Evolutionary conservation across 2,888 invertebrate genomes (phyloP), one percentile per base, ranked within the genome.

Genomic region (Drosophila aldrichi): DNA sequence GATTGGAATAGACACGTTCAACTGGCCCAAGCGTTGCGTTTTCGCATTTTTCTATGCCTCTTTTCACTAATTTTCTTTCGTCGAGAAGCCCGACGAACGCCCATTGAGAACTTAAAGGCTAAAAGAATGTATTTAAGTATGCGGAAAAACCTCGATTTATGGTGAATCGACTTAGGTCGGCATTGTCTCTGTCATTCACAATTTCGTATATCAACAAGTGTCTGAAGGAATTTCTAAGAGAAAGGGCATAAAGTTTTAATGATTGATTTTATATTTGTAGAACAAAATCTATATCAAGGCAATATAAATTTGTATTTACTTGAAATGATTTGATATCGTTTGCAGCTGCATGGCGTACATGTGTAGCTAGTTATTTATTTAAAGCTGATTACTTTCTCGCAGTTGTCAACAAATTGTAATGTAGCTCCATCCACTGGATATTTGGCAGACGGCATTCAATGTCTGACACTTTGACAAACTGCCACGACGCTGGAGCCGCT

Each of bases 391-490:
- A 82, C 77, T 77, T 73, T 70, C 64, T 55, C 67, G 69, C 43
- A 68, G 71, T 75, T 86, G 87, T 72, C 81, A 80, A 64, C 77
- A 76, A 86, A 71, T 70, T 43, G 63, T 51, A 68, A 65, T 64
- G 65, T 34, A 56, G 41, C 52, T 40, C 22, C 22, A 36, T 29
- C n/a, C 5, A 1, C 2, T 18, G 9, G 38, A 38, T 55, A 49
- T 64, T 66, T 41, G 58, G 64, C 77, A 61, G 69, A 52, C 36
- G 61, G 32, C 60, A 54, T 81, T 84, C 60, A 79, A 73, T 64
- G 80, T 58, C 69, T 79, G 88, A 72, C 82, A 88, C 67, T 68
- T 74, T 89, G 84, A 89, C 82, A 89, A 89, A 89, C 82, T 82
- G 82, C 70, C 68, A 70, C 72, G 58, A 63, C 69, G 69, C 60